Percentiles rank a stretch among this genome's conserved stretches.
Evolutionary conservation across 2,888 invertebrate genomes (phyloP).

Genomic region (Apocheima hispidaria): DNA sequence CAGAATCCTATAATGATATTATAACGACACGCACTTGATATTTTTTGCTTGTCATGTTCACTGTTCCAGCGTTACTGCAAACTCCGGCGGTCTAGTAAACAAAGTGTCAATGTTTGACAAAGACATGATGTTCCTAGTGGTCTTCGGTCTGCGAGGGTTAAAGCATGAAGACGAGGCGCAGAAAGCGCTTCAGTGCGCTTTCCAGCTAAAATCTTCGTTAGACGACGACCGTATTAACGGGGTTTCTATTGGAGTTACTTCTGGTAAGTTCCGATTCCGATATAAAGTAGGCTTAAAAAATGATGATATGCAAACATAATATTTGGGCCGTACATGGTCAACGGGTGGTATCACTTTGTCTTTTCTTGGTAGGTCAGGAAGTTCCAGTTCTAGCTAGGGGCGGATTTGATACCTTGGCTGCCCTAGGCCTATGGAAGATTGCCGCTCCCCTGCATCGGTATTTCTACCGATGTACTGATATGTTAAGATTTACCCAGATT

Average conservation of each 20-base stretch:
- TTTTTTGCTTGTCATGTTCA: too few relatives aligned
- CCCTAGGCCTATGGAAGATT: too few relatives aligned
- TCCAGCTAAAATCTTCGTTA: slow-evolving; percentile 81
- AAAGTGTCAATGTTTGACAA: slow-evolving; percentile 90
- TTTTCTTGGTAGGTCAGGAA: too few relatives aligned
- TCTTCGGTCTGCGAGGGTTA: slow-evolving; percentile 90
- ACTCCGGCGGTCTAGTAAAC: slow-evolving; percentile 87
- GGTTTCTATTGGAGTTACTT: slow-evolving; percentile 89
- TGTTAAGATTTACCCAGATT: too few relatives aligned
- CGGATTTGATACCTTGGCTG: too few relatives aligned
- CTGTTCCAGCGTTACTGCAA: slow-evolving; percentile 72
- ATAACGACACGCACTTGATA: too few relatives aligned
- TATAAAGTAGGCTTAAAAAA: background rate
- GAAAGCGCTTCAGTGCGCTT: slow-evolving; percentile 88
- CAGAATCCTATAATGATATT: too few relatives aligned
- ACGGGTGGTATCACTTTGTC: too few relatives aligned
- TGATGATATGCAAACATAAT: background rate
- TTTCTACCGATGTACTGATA: too few relatives aligned
- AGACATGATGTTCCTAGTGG: slow-evolving; percentile 90
- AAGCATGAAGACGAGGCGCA: slow-evolving; percentile 90
- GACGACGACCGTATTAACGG: slow-evolving; percentile 75
- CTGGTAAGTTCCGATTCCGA: slow-evolving; percentile 71
- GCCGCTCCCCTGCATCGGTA: too few relatives aligned
- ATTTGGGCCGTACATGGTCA: background rate
- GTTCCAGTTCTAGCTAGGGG: too few relatives aligned